Evolutionary conservation across 2,888 invertebrate species (phyloP).

Genomic region (Melinaea marsaeus): DNA sequence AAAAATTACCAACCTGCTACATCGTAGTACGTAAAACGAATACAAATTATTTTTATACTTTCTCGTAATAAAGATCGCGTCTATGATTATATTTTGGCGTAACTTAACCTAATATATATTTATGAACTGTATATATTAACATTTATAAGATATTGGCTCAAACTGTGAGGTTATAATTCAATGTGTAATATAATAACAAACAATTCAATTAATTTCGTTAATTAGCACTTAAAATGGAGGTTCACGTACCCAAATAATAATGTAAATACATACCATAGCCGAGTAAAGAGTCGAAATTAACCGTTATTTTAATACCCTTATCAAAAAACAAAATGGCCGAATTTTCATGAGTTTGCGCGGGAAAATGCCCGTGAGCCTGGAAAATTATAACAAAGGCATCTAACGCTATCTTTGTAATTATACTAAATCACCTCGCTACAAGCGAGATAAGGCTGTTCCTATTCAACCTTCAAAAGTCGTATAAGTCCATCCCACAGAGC

Average conservation of each 20-base stretch:
- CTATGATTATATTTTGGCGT: not conserved
- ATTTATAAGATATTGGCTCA: not conserved
- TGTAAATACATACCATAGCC: conserved; percentile 55
- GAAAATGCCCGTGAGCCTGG: conserved; percentile 73
- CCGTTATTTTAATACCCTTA: conserved; percentile 77
- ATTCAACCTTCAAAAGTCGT: conserved; percentile 56
- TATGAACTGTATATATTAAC: not conserved
- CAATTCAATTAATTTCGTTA: conserved; percentile 66
- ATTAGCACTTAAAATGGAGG: conserved; percentile 71
- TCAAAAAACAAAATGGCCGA: conserved; percentile 78
- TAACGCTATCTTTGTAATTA: conserved; percentile 79
- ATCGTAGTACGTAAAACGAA: conserved; percentile 16
- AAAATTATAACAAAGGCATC: conserved; percentile 79
- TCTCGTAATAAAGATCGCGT: not conserved
- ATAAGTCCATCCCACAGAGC: conserved; percentile 46
- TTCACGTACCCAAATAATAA: conserved; percentile 67
- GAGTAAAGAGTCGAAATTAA: conserved; percentile 64
- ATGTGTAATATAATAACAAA: conserved; percentile 19
- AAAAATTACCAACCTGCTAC: conserved; percentile 33
- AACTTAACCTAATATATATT: too few species aligned
- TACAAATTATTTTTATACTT: conserved; percentile 4
- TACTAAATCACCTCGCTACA: conserved; percentile 78
- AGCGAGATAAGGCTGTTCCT: conserved; percentile 71
- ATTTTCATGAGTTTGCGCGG: conserved; percentile 75
- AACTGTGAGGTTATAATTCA: not conserved